Base-by-base conservation (phyloP, 1,140 invertebrate genomes). In the Aphelenchoides besseyi region DNA sequence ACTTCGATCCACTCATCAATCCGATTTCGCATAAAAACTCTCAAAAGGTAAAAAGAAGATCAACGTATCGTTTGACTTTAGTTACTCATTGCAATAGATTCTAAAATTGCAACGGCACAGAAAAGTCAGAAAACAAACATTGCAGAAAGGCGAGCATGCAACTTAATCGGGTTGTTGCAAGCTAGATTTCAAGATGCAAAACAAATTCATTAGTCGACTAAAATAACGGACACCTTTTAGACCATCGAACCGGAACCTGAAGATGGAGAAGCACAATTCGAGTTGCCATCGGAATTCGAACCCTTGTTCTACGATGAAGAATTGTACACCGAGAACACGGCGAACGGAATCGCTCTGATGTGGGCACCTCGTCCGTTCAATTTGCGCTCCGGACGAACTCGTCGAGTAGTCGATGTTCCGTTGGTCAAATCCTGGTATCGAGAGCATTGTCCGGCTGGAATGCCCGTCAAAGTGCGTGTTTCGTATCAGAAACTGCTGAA, bases 1-100 rank as follows among this genome's bases (percentile, higher is more conserved):
- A 99, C 86, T 99, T 98, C 88, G 97, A 99, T 89, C 97, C 97
- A 0, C 87, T 99, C 2, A 98, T 99, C 73, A 98, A 98, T 87
- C 95, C 97, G 2, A 98, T 98, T 78, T 95, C 95, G 8, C 94
- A 97, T 86, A 88, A 94, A 78, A 92, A 95, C 87, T 90, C 92
- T 0, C 89, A 92, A 1, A 95, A 91, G 87, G 87, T 88, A 78
- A 59, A 59, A 18, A 8, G 55, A 59, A 59, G 5, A 8, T 33
- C 5, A 59, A 59, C 55, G 18, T 16, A 12, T 23, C 41, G 12
- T 48, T 48, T n/a, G n/a, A n/a, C n/a, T n/a, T n/a, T n/a, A n/a
- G n/a, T n/a, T n/a, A n/a, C n/a, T n/a, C n/a, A n/a, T n/a, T n/a
- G n/a, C n/a, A n/a, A n/a, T n/a, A n/a, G n/a, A n/a, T 5, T 41